Conservation (phyloP, 2,888 invertebrate genomes). For the Pollenia labialis region DNA sequence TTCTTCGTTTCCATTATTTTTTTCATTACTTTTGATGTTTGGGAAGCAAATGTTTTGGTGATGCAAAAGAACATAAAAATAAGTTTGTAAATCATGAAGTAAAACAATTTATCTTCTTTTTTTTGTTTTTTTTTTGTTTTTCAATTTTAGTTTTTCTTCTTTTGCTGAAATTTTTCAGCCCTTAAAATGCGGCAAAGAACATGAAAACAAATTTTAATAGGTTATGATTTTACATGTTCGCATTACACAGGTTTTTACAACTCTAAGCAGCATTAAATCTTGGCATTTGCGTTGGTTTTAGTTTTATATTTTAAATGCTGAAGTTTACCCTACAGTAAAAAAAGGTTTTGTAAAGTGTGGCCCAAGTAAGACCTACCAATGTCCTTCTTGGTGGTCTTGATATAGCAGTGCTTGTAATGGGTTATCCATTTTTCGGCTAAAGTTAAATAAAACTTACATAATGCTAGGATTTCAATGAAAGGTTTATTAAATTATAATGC, state of each 20-base stretch:
- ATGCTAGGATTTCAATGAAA: no score
- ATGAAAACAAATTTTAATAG: not conserved
- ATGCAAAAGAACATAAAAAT: conserved; percentile 39
- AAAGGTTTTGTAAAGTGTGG: not conserved
- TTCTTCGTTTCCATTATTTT: not conserved
- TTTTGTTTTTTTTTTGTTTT: conserved; percentile 29
- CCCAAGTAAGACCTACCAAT: not conserved
- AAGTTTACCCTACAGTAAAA: conserved; percentile 19
- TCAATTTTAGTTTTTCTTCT: conserved; percentile 13
- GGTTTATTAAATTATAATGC: no score
- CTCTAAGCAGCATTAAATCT: conserved; percentile 57
- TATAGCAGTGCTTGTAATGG: no score
- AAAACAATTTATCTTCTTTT: conserved; percentile 75
- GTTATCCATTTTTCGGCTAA: no score
- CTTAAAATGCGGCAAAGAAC: not conserved
- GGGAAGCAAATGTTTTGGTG: conserved; percentile 21
- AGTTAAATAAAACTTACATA: no score
- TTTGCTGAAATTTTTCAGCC: conserved; percentile 8
- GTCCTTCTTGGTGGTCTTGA: no score
- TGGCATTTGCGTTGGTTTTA: conserved; percentile 37
- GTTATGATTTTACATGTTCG: not conserved
- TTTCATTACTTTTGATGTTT: conserved; percentile 68
- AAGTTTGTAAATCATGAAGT: conserved; percentile 74
- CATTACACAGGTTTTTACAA: conserved; percentile 51
- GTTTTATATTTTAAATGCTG: not conserved